Conservation (phyloP, 2,888 invertebrate species). For the Seira ritae region DNA sequence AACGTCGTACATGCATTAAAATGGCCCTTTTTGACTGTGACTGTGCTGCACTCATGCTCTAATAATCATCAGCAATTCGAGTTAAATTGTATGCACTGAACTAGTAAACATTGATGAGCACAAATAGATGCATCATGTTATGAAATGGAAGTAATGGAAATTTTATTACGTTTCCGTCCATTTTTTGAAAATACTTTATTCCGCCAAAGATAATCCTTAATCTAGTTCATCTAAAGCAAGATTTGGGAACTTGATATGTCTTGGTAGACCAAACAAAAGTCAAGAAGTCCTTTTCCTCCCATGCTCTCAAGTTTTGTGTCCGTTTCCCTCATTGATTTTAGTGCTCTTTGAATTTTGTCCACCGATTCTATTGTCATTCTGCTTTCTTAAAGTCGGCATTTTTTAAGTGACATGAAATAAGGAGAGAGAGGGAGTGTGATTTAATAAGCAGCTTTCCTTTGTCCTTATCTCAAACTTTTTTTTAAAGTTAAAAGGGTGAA, state of each 20-base stretch:
- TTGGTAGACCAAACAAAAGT: too few species aligned
- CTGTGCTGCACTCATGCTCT: too few species aligned
- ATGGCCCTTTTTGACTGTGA: too few species aligned
- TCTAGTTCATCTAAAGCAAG: background rate
- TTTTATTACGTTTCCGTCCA: constrained; percentile 47
- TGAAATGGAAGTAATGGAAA: constrained; percentile 22
- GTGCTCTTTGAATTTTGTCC: background rate
- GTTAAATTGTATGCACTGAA: constrained; percentile 36
- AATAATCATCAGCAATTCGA: background rate
- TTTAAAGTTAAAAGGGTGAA: constrained; percentile 27
- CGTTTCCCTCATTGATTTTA: constrained; percentile 2
- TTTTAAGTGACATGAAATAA: constrained; percentile 5
- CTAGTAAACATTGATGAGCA: constrained; percentile 32
- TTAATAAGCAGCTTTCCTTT: constrained; percentile 42
- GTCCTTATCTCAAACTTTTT: constrained; percentile 20
- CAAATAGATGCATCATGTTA: constrained; percentile 13
- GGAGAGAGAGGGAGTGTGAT: constrained; percentile 34
- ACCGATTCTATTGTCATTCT: background rate
- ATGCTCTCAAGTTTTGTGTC: background rate
- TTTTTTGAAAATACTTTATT: too few species aligned
- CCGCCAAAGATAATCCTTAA: too few species aligned
- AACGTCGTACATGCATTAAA: too few species aligned
- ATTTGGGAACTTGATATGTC: constrained; percentile 39
- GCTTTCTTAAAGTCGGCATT: background rate
- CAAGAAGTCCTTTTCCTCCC: too few species aligned